Percentiles rank a stretch among this genome's conserved stretches.
Evolutionary conservation across 1,140 invertebrate genomes (phyloP).

Genomic region (Luehdorfia chinensis): DNA sequence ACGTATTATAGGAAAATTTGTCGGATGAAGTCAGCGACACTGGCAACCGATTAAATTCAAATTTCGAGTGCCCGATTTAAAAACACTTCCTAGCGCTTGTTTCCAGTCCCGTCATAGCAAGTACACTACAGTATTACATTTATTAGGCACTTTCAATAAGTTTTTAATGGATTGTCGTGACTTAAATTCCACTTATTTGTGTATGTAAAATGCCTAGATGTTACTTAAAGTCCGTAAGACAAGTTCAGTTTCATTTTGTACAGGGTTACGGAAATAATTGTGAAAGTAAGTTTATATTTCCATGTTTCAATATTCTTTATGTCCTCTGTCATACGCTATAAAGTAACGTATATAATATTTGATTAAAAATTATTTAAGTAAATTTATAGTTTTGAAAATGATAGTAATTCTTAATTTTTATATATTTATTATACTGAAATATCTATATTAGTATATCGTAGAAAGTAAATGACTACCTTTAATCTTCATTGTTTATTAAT

Average conservation of each 20-base stretch:
- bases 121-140: slow-evolving; percentile 11
- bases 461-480: no score
- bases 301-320: slow-evolving; percentile 9
- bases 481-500: no score
- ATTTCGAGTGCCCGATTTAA: slow-evolving; percentile 6
- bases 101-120: slow-evolving; percentile 17
- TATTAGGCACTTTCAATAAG: background rate
- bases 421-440: background rate
- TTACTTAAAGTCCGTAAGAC: slow-evolving; percentile 49
- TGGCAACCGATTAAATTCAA: slow-evolving; percentile 3
- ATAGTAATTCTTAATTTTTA: background rate
- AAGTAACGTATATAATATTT: background rate
- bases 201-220: slow-evolving; percentile 50
- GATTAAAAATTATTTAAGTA: background rate
- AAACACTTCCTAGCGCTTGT: slow-evolving; percentile 15
- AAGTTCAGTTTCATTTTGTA: slow-evolving; percentile 37
- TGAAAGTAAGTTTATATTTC: slow-evolving; percentile 48
- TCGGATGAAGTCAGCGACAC: no score
- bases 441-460: no score
- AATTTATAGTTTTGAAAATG: background rate
- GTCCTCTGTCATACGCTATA: background rate
- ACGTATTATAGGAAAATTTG: no score
- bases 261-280: slow-evolving; percentile 43
- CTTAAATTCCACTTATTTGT: background rate
- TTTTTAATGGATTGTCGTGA: background rate